Evolutionary conservation across 2,888 invertebrate genomes (phyloP), one percentile per base, ranked within the genome.

Genomic region (Tetramorium bicarinatum): DNA sequence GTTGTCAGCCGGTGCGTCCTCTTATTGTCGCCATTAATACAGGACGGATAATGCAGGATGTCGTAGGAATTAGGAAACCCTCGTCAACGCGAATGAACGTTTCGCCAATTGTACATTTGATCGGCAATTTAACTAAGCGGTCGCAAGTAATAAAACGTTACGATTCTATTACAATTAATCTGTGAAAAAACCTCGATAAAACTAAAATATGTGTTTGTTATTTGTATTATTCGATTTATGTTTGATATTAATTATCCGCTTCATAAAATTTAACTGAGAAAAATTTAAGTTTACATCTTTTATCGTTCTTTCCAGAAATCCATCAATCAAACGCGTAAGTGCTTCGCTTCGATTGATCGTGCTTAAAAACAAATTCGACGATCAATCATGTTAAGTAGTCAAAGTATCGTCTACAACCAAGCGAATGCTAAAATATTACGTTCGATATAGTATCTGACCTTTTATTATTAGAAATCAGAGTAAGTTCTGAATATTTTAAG

Each of bases 11-110:
- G 77, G 61, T n/a, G 18, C 72, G 77, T 54, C n/a, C 66, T 75
- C 75, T 81, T 83, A 86, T 86, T 86, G 71, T 75, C 69, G 44
- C 66, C 62, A 62, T 75, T 86, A 80, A 76, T 67, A 75, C 75
- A 61, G 72, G 25, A 59, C 52, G 69, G 71, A 76, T 66, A 76
- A 76, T 76, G 75, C 66, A 61, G 49, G 66, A 61, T 62, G 61
- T 86, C 83, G 66, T 56, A 64, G 38, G 52, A 77, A 56, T 52
- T 62, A 67, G 56, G 21, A 47, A 47, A 64, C 49, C 66, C 64
- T 72, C 52, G 56, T 61, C 69, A 47, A 38, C 34, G 25, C 9
- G 61, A 52, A 29, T 61, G 15, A 61, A 7, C 66, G 25, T 80
- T 75, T 62, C 44, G 7, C 41, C 76, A 49, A 66, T 64, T 71